These are phyloP conservation scores for Stenchaetothrips biformis DNA, from an alignment of 2,888 invertebrate genomes.

Conservation along the genomic window DNA sequence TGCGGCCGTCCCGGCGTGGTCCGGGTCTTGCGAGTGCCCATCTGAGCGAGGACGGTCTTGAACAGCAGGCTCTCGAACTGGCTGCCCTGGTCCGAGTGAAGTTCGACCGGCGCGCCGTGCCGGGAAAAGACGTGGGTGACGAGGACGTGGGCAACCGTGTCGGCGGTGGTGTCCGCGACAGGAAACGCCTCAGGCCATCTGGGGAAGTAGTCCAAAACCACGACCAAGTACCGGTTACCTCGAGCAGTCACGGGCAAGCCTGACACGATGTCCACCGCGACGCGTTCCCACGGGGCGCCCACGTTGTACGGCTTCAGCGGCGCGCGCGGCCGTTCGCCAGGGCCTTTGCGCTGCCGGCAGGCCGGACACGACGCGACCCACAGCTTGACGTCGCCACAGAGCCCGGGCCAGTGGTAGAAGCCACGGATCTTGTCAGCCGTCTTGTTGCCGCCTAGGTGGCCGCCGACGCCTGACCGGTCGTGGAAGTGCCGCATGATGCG, in stretches of 20 bases:
- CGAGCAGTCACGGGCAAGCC: conserved; percentile 36
- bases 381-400: conserved; percentile 35
- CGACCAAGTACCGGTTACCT: conserved; percentile 38
- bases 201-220: conserved; percentile 38
- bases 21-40: conserved; percentile 40
- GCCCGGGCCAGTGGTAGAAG: conserved; percentile 38
- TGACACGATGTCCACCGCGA: conserved; percentile 38
- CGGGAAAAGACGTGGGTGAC: conserved; percentile 36
- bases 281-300: conserved; percentile 36
- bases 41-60: conserved; percentile 35
- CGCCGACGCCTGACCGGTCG: too few species aligned
- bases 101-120: conserved; percentile 37
- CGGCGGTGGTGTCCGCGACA: conserved; percentile 41
- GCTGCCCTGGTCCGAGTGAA: conserved; percentile 40
- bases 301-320: conserved; percentile 37
- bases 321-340: conserved; percentile 32
- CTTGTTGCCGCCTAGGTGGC: too few species aligned
- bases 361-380: conserved; percentile 38
- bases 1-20: conserved; percentile 37
- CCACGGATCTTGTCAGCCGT: conserved; percentile 35
- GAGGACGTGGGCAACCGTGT: conserved; percentile 39
- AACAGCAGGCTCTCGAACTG: conserved; percentile 40
- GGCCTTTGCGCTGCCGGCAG: conserved; percentile 36
- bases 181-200: conserved; percentile 41
- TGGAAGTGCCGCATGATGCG: too few species aligned